Conservation (phyloP, 2,888 invertebrate genomes). For the Perizoma flavofasciatum region DNA sequence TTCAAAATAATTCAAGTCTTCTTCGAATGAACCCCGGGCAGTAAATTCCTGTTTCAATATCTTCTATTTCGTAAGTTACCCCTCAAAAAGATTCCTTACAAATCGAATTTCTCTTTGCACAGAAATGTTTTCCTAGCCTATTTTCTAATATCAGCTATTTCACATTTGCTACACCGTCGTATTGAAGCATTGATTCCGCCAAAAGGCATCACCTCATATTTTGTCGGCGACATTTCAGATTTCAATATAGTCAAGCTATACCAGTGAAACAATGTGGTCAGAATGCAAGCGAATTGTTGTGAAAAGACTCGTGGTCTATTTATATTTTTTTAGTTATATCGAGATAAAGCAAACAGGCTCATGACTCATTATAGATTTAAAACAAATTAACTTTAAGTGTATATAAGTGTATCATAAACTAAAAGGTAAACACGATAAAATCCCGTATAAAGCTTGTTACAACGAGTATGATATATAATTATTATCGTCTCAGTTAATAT, state of each 20-base stretch:
- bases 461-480: too few relatives aligned
- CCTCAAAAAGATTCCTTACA: conserved; percentile 5
- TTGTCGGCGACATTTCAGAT: conserved; percentile 26
- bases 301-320: not conserved
- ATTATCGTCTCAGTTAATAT: too few relatives aligned
- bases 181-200: conserved; percentile 29
- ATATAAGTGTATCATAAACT: too few relatives aligned
- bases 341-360: too few relatives aligned
- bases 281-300: conserved; percentile 7
- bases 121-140: conserved; percentile 10
- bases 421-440: too few relatives aligned
- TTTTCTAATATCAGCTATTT: conserved; percentile 6
- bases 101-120: conserved; percentile 10
- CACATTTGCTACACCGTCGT: conserved; percentile 11
- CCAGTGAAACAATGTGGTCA: conserved; percentile 16
- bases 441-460: too few relatives aligned
- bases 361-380: too few relatives aligned
- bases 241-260: conserved; percentile 33
- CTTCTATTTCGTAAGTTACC: conserved; percentile 3
- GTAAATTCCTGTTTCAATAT: not conserved
- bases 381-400: too few relatives aligned
- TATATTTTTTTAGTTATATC: too few relatives aligned
- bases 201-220: conserved; percentile 32
- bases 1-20: too few relatives aligned
- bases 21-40: too few relatives aligned